These are phyloP conservation scores for Paramormyrops kingsleyae DNA, from an alignment of 2,113 vertebrate genomes.

Conservation along the genomic window DNA sequence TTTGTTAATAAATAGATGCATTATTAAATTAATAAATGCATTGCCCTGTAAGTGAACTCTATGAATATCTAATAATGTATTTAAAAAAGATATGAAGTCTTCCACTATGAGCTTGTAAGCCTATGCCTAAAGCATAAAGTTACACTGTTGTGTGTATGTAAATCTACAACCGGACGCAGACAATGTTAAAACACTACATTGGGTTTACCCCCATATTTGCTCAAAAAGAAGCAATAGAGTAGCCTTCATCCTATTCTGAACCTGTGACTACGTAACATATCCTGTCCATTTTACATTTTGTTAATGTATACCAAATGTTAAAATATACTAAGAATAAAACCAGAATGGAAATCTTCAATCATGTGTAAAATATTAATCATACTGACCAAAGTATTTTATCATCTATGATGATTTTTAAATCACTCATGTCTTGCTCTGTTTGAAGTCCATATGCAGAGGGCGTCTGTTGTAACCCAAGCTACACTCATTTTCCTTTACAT, in stretches of 20 bases:
- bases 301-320: not conserved
- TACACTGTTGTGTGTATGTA: not conserved
- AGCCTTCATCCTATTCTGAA: not conserved
- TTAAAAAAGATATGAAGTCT: not conserved
- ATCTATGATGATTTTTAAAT: not conserved
- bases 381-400: not conserved
- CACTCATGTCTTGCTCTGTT: not conserved
- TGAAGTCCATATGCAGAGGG: not conserved
- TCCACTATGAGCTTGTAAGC: not conserved
- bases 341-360: not conserved
- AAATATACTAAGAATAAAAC: not conserved
- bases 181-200: not conserved
- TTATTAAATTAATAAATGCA: not conserved
- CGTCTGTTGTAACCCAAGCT: not conserved
- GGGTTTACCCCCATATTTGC: not conserved
- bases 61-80: not conserved
- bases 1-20: not conserved
- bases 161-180: not conserved
- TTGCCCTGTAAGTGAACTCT: not conserved
- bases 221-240: not conserved
- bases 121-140: not conserved
- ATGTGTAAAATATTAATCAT: not conserved
- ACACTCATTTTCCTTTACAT: not conserved
- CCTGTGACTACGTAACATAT: not conserved
- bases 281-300: not conserved